These are phyloP conservation scores for Echinometra lucunter DNA, from an alignment of 53 echinoderm and acorn worm genomes.

Conservation along the genomic window DNA sequence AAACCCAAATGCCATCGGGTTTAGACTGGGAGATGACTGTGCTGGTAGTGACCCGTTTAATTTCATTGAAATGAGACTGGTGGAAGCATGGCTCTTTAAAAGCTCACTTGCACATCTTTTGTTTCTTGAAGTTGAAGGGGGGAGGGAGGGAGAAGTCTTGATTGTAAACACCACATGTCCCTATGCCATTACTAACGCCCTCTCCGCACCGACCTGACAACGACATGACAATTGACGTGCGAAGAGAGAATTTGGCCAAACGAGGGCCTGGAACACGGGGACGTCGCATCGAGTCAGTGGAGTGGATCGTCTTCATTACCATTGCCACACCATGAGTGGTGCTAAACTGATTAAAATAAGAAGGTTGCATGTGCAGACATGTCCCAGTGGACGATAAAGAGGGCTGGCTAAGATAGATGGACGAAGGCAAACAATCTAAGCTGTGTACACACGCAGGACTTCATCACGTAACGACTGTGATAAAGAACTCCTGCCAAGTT, in stretches of 20 bases:
- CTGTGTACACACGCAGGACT: slow-evolving; percentile 2
- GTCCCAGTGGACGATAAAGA: slow-evolving; percentile 22
- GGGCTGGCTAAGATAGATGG: slow-evolving; percentile 16
- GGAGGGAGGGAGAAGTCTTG: neutral
- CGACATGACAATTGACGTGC: slow-evolving; percentile 49
- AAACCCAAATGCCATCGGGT: neutral
- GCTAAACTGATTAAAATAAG: slow-evolving; percentile 41
- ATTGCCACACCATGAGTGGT: slow-evolving; percentile 25
- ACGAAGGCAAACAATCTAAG: slow-evolving; percentile 7
- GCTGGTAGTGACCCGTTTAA: neutral
- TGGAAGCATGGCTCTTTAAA: neutral
- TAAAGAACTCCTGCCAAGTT: slow-evolving; percentile 9
- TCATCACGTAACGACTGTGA: neutral
- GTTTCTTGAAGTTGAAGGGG: slow-evolving; percentile 1
- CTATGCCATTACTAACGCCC: slow-evolving; percentile 27
- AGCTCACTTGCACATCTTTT: slow-evolving; percentile 20
- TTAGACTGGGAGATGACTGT: neutral
- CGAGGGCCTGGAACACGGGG: neutral
- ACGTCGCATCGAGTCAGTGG: slow-evolving; percentile 25
- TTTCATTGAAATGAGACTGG: neutral
- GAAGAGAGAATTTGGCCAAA: slow-evolving; percentile 30
- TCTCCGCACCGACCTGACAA: slow-evolving; percentile 23
- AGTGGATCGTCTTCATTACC: slow-evolving; percentile 42
- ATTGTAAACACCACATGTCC: slow-evolving; percentile 66
- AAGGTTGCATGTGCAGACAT: slow-evolving; percentile 59